phyloP scores from a whole-genome alignment of 2,797 vertebrate genomes.

The Thunnus albacares region DNA sequence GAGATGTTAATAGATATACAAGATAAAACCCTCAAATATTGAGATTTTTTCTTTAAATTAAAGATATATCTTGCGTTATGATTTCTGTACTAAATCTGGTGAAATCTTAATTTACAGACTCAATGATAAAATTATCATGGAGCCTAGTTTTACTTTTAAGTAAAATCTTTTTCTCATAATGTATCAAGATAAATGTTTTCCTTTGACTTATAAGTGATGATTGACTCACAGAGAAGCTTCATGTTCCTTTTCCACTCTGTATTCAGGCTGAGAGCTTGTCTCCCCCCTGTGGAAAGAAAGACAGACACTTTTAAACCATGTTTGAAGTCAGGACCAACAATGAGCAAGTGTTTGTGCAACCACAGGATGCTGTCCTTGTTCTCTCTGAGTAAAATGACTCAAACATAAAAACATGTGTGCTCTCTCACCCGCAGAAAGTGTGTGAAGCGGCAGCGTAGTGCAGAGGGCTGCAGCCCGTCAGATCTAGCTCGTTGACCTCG shows the following conservation, averaged over 20 bases:
- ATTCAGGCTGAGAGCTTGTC: slow-evolving; percentile 82
- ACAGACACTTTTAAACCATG: background rate
- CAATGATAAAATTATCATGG: background rate
- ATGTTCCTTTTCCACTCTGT: slow-evolving; percentile 88
- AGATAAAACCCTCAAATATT: background rate
- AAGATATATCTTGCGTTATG: background rate
- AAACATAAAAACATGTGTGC: background rate
- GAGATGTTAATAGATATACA: no score
- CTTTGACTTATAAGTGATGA: background rate
- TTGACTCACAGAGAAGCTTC: slow-evolving; percentile 94
- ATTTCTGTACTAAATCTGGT: background rate
- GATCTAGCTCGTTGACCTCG: slow-evolving; percentile 91
- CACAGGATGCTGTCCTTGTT: background rate
- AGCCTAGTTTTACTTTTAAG: no score
- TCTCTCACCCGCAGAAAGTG: slow-evolving; percentile 91
- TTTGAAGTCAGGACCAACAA: background rate
- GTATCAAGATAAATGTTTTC: background rate
- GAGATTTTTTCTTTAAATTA: background rate
- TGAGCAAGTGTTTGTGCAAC: background rate
- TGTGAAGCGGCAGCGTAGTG: slow-evolving; percentile 96
- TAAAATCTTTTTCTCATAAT: background rate
- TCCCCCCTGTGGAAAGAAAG: slow-evolving; percentile 82
- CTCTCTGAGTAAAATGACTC: background rate
- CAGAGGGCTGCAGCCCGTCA: slow-evolving; percentile 93
- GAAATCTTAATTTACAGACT: no score